Base-by-base conservation (phyloP, 2,888 invertebrate species). In the Caenorhabditis sulstoni region DNA sequence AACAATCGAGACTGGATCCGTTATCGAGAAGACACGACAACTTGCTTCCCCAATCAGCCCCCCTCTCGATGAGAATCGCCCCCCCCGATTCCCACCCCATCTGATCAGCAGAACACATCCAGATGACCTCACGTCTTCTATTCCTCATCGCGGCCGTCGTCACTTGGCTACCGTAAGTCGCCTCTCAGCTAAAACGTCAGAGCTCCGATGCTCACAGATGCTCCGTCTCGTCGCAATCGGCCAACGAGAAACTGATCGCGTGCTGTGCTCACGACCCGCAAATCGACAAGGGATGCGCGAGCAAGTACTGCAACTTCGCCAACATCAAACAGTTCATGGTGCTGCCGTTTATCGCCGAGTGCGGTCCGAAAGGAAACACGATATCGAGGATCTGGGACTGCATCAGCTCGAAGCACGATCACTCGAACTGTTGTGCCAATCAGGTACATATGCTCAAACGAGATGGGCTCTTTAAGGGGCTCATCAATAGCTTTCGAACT, bases 321-420 rank as follows among this genome's bases (percentile, higher is more conserved):
- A 65, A 71, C 4, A 75, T 81, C 39, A 71, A 70, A 65, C 76
- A 77, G 57, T 66, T 70, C 20, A 61, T 64, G 68, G 78, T 77
- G 9, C 52, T 84, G 9, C 82, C 85, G 16, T 87, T 87, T 64
- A 80, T 87, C 16, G 83, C 86, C 9, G 80, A 81, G 47, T 87
- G 87, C 68, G 75, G 79, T 0, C 77, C 84, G 11, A 75, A 79
- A 16, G 87, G 87, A 14, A 76, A 73, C 20, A 87, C 87, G 5
- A 80, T 85, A 14, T 61, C 66, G 9, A 80, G 81, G 47, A 81
- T 87, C 64, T 87, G 87, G 87, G 81, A 85, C 57, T 87, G 87
- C 68, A 85, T 85, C 14, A 84, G 86, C 47, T 85, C 86, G 16
- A 83, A 82, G 50, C 73, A 75, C 62, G 86, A 87, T 71, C 87